Conservation (phyloP, 2,113 vertebrate genomes). For the Centropus bengalensis region DNA sequence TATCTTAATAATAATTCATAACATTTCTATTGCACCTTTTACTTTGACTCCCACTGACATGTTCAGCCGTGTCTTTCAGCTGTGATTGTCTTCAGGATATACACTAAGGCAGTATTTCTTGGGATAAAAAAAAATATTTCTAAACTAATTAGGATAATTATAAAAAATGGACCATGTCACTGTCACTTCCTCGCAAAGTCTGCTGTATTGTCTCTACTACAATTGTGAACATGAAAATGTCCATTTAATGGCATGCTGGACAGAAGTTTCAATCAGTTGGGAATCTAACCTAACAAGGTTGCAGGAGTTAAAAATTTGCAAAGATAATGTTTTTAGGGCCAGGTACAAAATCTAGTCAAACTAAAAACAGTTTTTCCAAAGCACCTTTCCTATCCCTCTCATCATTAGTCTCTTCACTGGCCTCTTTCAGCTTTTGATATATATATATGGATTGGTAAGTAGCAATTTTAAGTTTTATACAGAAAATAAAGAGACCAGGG, state of each 20-base stretch:
- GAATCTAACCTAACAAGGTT: not conserved
- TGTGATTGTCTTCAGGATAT: constrained; percentile 18
- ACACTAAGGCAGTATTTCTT: not conserved
- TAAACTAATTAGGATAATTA: constrained; percentile 19
- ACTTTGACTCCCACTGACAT: constrained; percentile 41
- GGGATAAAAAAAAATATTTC: not conserved
- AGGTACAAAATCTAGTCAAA: not conserved
- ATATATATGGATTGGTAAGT: not conserved
- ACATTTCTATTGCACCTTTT: constrained; percentile 60
- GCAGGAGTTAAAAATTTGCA: not conserved
- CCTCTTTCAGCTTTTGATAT: not conserved
- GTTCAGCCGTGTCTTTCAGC: constrained; percentile 31
- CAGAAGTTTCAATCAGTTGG: not conserved
- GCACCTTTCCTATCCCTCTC: not conserved
- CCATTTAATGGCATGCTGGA: not conserved
- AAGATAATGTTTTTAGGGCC: not conserved
- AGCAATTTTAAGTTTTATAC: not conserved
- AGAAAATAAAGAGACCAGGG: constrained; percentile 21
- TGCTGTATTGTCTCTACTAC: not conserved
- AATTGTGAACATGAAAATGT: constrained; percentile 11
- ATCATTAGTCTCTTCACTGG: not conserved
- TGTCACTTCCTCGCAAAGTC: not conserved
- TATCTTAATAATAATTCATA: constrained; percentile 65
- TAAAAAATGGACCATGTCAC: not conserved
- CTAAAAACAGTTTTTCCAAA: not conserved